Evolutionary conservation across 2,113 vertebrate species (phyloP).

Genomic region (Hiodon tergisus): DNA sequence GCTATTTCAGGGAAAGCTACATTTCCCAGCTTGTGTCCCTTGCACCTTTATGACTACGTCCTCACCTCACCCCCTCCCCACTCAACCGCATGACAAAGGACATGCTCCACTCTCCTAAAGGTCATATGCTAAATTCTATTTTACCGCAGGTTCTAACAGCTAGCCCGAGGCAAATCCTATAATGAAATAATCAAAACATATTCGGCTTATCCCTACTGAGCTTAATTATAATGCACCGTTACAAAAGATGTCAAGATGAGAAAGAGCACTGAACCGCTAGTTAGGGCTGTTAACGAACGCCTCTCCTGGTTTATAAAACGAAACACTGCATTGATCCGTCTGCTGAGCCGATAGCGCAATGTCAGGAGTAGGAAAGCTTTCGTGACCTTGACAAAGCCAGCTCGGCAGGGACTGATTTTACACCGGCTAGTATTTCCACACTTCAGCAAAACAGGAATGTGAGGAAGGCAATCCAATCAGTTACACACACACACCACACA

Average conservation of each 20-base stretch:
- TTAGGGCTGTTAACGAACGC: not conserved
- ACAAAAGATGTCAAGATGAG: not conserved
- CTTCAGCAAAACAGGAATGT: constrained; percentile 24
- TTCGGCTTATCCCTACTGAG: not conserved
- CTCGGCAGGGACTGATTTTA: constrained; percentile 27
- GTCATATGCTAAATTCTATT: not conserved
- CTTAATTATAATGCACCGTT: not conserved
- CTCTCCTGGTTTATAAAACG: not conserved
- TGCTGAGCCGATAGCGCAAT: constrained; percentile 9
- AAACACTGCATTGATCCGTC: not conserved
- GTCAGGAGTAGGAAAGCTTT: constrained; percentile 12
- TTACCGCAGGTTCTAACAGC: not conserved
- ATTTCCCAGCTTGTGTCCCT: not conserved
- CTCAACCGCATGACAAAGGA: not conserved
- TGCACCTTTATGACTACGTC: constrained; percentile 10
- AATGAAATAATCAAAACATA: constrained; percentile 3
- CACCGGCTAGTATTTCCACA: constrained; percentile 38
- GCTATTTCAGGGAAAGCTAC: constrained; percentile 6
- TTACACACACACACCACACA: not conserved
- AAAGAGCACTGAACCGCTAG: not conserved
- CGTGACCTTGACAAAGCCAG: constrained; percentile 44
- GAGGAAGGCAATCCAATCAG: constrained; percentile 8
- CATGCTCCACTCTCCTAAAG: not conserved
- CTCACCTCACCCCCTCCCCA: not conserved
- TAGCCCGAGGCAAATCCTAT: not conserved